phyloP scores from a whole-genome alignment of 2,113 vertebrate species.

The Scolopax mira region DNA sequence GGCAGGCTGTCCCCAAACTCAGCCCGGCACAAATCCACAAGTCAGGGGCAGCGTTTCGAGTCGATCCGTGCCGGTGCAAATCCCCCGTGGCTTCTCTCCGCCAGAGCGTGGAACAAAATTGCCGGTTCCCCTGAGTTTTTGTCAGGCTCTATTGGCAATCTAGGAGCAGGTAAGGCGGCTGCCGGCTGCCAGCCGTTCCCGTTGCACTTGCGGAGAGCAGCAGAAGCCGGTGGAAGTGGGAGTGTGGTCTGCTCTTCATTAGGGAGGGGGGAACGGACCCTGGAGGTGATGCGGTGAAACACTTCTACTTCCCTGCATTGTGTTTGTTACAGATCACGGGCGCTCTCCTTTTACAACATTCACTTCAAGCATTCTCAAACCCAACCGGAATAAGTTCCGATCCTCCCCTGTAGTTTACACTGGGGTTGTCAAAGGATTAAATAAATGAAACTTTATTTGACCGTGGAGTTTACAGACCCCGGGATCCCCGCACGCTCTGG shows the following conservation, averaged over 20 bases:
- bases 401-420: slow-evolving; percentile 66
- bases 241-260: slow-evolving; percentile 51
- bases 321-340: slow-evolving; percentile 19
- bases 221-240: slow-evolving; percentile 47
- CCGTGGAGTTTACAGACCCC: slow-evolving; percentile 70
- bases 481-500: slow-evolving; percentile 69
- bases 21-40: slow-evolving; percentile 61
- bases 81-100: slow-evolving; percentile 46
- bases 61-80: slow-evolving; percentile 35
- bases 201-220: slow-evolving; percentile 52
- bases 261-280: slow-evolving; percentile 62
- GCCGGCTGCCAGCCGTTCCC: slow-evolving; percentile 38
- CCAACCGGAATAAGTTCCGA: slow-evolving; percentile 59
- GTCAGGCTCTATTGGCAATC: slow-evolving; percentile 39
- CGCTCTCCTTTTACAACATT: slow-evolving; percentile 21
- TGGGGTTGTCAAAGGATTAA: slow-evolving; percentile 71
- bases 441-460: slow-evolving; percentile 80
- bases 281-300: slow-evolving; percentile 65
- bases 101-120: slow-evolving; percentile 62
- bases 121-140: slow-evolving; percentile 60
- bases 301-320: slow-evolving; percentile 48
- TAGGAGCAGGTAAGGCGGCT: slow-evolving; percentile 74
- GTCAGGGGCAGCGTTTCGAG: slow-evolving; percentile 64
- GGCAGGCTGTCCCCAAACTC: slow-evolving; percentile 68
- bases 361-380: slow-evolving; percentile 36